These are phyloP conservation scores for Melinaea menophilus DNA, from an alignment of 2,888 invertebrate species.

Conservation along the genomic window DNA sequence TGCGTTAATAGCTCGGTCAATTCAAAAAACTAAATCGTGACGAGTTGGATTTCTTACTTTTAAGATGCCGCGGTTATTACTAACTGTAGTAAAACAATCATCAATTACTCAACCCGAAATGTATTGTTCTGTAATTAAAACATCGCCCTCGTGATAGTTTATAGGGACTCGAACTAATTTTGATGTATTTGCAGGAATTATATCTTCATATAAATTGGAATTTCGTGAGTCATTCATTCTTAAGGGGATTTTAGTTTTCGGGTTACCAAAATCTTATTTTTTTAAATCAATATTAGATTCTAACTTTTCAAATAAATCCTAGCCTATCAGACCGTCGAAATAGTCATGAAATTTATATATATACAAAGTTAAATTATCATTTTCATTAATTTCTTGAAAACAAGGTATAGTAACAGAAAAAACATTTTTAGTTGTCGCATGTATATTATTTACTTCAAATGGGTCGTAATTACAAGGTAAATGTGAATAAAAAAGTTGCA, in stretches of 20 bases:
- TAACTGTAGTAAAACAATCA: slow-evolving; percentile 32
- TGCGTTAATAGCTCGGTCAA: slow-evolving; percentile 29
- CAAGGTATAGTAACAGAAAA: slow-evolving; percentile 15
- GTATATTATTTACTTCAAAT: slow-evolving; percentile 18
- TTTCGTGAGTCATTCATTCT: slow-evolving; percentile 21
- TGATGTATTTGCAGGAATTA: slow-evolving; percentile 18
- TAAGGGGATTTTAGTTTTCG: not conserved
- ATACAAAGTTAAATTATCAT: slow-evolving; percentile 7
- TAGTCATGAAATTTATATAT: slow-evolving; percentile 22
- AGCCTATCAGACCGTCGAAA: slow-evolving; percentile 20
- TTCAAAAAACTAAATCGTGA: slow-evolving; percentile 33
- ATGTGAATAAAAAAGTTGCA: slow-evolving; percentile 10
- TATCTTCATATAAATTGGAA: slow-evolving; percentile 18
- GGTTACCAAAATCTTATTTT: not conserved
- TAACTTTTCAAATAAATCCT: slow-evolving; percentile 11
- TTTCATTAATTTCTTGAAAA: slow-evolving; percentile 14
- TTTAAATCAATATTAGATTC: slow-evolving; percentile 5
- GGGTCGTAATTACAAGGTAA: slow-evolving; percentile 13
- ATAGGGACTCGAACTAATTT: slow-evolving; percentile 23
- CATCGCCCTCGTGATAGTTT: slow-evolving; percentile 25
- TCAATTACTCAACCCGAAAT: slow-evolving; percentile 22
- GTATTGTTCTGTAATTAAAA: slow-evolving; percentile 20
- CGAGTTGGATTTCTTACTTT: slow-evolving; percentile 32
- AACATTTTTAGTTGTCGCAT: slow-evolving; percentile 8
- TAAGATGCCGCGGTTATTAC: slow-evolving; percentile 31